Conservation (phyloP, 2,888 invertebrate species). For the Pristionchus maxplancki region DNA sequence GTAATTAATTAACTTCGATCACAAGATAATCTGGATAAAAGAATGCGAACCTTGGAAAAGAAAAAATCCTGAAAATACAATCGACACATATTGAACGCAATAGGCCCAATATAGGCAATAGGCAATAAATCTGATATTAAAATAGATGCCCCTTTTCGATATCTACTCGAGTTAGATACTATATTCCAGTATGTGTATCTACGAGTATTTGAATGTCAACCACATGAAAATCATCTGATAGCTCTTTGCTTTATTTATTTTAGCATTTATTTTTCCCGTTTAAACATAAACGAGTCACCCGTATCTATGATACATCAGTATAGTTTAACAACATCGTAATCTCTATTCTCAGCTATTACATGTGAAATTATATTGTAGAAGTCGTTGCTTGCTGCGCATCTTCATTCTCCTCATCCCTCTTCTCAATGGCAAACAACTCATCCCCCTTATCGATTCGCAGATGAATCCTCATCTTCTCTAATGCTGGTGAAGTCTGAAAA, state of each 20-base stretch:
- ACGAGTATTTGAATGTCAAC: too few relatives aligned
- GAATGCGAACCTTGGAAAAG: too few relatives aligned
- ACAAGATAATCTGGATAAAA: too few relatives aligned
- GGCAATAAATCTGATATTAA: too few relatives aligned
- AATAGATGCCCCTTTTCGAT: too few relatives aligned
- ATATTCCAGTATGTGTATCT: too few relatives aligned
- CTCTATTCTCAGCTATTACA: neutral
- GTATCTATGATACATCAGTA: neutral
- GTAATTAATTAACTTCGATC: too few relatives aligned
- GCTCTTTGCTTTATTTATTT: neutral
- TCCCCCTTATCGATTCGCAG: slow-evolving; percentile 45
- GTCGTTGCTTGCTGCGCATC: slow-evolving; percentile 20
- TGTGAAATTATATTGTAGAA: neutral
- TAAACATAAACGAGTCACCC: neutral
- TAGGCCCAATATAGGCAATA: too few relatives aligned
- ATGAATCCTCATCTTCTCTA: neutral
- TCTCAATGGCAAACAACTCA: slow-evolving; percentile 27
- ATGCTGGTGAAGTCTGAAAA: slow-evolving; percentile 20
- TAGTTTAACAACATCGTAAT: neutral
- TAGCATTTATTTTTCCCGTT: neutral
- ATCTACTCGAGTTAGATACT: too few relatives aligned
- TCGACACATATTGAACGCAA: too few relatives aligned
- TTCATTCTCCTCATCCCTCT: neutral
- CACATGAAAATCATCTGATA: too few relatives aligned
- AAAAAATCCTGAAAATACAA: too few relatives aligned